These are phyloP conservation scores for Mellilla xanthometata DNA, from an alignment of 2,888 invertebrate genomes.

Conservation along the genomic window DNA sequence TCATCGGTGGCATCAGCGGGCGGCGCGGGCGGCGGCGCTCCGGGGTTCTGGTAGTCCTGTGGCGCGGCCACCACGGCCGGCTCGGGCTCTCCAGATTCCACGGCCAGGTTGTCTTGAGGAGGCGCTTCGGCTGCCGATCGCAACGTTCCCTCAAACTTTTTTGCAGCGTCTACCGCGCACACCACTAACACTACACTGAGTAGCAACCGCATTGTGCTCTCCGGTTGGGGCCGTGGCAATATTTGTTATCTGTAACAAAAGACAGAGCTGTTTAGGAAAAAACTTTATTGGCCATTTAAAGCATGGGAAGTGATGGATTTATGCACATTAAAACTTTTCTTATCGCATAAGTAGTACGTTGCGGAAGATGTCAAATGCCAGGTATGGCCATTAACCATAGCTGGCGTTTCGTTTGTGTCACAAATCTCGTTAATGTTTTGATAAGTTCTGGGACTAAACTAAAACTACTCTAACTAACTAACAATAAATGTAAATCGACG, in stretches of 20 bases:
- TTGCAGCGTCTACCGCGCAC: constrained; percentile 71
- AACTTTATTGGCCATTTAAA: constrained; percentile 51
- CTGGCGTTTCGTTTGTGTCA: constrained; percentile 33
- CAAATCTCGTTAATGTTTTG: constrained; percentile 13
- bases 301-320: constrained; percentile 54
- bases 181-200: constrained; percentile 71
- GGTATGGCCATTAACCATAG: constrained; percentile 38
- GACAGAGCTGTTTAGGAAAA: constrained; percentile 54
- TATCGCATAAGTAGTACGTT: constrained; percentile 48
- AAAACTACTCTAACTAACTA: constrained; percentile 33
- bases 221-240: constrained; percentile 68
- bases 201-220: constrained; percentile 71
- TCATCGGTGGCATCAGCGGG: constrained; percentile 31
- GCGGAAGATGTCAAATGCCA: constrained; percentile 41
- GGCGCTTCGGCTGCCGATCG: constrained; percentile 76
- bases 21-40: constrained; percentile 57
- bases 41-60: constrained; percentile 69
- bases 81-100: constrained; percentile 71
- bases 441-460: constrained; percentile 27
- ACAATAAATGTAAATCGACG: constrained; percentile 28
- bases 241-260: constrained; percentile 77
- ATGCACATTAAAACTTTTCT: constrained; percentile 46
- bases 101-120: constrained; percentile 73
- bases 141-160: constrained; percentile 74
- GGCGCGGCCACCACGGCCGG: constrained; percentile 72